phyloP scores from a whole-genome alignment of 2,888 invertebrate genomes.

The Elysia crispata region DNA sequence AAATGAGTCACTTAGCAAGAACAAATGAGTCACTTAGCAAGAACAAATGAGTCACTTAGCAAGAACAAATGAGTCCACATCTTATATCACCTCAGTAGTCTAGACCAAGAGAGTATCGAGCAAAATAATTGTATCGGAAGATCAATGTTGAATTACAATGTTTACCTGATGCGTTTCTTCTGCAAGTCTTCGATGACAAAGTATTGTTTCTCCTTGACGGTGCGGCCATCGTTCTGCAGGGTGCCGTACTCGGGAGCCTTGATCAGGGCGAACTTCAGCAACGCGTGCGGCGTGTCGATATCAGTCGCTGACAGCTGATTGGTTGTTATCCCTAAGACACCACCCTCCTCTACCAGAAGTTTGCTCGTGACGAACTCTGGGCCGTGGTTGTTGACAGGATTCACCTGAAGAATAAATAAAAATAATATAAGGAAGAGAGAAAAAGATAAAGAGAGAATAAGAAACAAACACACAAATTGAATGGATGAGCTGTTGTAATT shows the following conservation, averaged over 20 bases:
- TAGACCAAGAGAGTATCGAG: too few species aligned
- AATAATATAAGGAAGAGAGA: too few species aligned
- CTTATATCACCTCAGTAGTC: too few species aligned
- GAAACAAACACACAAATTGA: neutral
- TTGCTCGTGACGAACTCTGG: constrained; percentile 70
- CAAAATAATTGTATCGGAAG: neutral
- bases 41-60: too few species aligned
- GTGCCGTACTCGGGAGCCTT: constrained; percentile 72
- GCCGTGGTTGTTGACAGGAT: constrained; percentile 74
- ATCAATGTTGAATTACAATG: neutral
- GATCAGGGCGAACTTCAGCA: constrained; percentile 71
- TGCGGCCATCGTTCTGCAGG: constrained; percentile 71
- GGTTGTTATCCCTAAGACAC: constrained; percentile 70
- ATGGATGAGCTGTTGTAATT: too few species aligned
- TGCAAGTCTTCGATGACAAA: constrained; percentile 71
- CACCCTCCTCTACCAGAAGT: constrained; percentile 74
- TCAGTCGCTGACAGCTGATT: constrained; percentile 75
- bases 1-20: too few species aligned
- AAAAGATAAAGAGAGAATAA: too few species aligned
- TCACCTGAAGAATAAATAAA: constrained; percentile 69
- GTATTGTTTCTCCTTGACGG: constrained; percentile 67
- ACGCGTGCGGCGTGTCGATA: constrained; percentile 70
- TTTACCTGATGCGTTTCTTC: constrained; percentile 70
- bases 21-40: too few species aligned
- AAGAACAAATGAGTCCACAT: too few species aligned